Base-by-base conservation (phyloP, 2,113 vertebrate species). In the Thalassoma bifasciatum region DNA sequence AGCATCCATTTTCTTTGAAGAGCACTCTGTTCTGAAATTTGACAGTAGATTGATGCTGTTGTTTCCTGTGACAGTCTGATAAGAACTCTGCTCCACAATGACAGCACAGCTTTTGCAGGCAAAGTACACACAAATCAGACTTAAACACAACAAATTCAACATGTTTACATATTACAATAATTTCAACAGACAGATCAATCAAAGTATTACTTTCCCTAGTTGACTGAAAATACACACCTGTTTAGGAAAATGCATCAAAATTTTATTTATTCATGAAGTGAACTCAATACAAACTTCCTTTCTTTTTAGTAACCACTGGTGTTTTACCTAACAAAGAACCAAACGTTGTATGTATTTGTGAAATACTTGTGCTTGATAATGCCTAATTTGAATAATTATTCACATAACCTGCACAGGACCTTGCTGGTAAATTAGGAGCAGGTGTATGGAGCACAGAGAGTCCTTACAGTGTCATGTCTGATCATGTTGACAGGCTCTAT, bases 341-440 rank as follows among this genome's bases (percentile, higher is more conserved):
- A 22, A 58, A 16, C 1, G 47, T 21, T 10, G 16, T 13, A 9
- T 65, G 26, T n/a, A 30, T 23, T 7, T 16, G 12, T 40, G 23
- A 50, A 47, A 50, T 26, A 49, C 16, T 34, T 38, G 26, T 71
- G 17, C 11, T 49, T 13, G 38, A 10, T 26, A 23, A 65, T 37
- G 14, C 17, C 40, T 66, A 11, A 72, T 66, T 75, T 36, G 47
- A 47, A 75, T 38, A 57, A 34, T 56, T 17, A 8, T 22, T 63
- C 16, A 51, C 61, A 71, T 68, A 44, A 16, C 22, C 12, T 44
- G 21, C 38, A n/a, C 8, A 16, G 59, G 42, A 93, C 92, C 87
- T 94, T 88, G 79, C 79, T 82, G 19, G 75, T 76, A 50, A 50
- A 90, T 72, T 82, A 86, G 36, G 93, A 91, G 89, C 93, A 95